Evolutionary conservation across 2,797 vertebrate genomes (phyloP).

Genomic region (Champsocephalus esox): DNA sequence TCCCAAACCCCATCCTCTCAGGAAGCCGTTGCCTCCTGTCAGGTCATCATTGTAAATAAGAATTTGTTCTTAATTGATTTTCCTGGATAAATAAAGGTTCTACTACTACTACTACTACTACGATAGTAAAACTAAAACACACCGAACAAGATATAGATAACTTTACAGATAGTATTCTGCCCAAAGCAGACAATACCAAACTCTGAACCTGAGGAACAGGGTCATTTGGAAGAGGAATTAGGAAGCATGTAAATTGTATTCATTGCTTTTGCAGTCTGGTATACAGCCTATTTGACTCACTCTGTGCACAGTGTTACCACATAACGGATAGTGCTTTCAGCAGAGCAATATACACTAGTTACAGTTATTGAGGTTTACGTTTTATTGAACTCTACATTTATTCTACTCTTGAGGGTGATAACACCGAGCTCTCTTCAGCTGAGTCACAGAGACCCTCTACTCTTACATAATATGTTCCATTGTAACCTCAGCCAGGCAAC

Average conservation of each 20-base stretch:
- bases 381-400: constrained; percentile 57
- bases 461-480: constrained; percentile 36
- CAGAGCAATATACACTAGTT: constrained; percentile 34
- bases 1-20: too few relatives aligned
- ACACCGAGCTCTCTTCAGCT: constrained; percentile 33
- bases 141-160: background rate
- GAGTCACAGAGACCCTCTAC: constrained; percentile 46
- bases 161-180: background rate
- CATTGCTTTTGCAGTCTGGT: background rate
- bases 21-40: too few relatives aligned
- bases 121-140: background rate
- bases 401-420: constrained; percentile 51
- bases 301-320: constrained; percentile 18
- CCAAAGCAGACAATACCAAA: background rate
- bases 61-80: too few relatives aligned
- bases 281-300: background rate
- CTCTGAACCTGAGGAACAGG: too few relatives aligned
- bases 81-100: too few relatives aligned
- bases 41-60: too few relatives aligned
- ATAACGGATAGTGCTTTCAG: constrained; percentile 39
- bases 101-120: too few relatives aligned
- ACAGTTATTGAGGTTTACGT: constrained; percentile 46
- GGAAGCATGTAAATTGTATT: background rate
- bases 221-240: background rate
- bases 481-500: constrained; percentile 3